Conservation (phyloP, 2,797 vertebrate species). For the Malurus splendens region DNA sequence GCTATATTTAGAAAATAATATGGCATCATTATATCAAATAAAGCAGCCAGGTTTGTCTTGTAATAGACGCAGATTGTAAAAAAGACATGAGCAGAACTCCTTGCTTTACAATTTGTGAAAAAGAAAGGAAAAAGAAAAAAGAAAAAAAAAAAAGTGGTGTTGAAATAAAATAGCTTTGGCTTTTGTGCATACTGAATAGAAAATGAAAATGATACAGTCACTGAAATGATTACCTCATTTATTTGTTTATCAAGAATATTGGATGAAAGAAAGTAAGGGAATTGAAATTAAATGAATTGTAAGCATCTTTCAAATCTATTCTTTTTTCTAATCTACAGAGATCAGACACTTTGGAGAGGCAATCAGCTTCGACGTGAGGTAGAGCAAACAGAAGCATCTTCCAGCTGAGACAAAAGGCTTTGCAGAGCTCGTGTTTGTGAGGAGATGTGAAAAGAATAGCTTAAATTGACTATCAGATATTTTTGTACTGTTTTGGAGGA, state of each 20-base stretch:
- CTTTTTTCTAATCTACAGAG: conserved; percentile 60
- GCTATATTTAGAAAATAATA: neutral
- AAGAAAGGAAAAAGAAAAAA: neutral
- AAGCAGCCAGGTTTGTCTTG: neutral
- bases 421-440: conserved; percentile 42
- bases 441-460: conserved; percentile 58
- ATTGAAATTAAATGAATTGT: conserved; percentile 66
- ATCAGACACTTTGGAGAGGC: conserved; percentile 68
- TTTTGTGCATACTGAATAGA: conserved; percentile 26
- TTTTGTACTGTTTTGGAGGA: conserved; percentile 49
- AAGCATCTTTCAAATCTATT: conserved; percentile 70
- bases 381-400: conserved; percentile 61
- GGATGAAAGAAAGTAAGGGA: conserved; percentile 58
- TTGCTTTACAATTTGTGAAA: neutral
- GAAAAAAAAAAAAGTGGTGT: neutral
- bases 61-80: neutral
- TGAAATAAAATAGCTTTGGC: conserved; percentile 16
- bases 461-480: conserved; percentile 64
- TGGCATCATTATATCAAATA: neutral
- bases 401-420: conserved; percentile 59
- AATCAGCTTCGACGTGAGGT: conserved; percentile 55
- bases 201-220: conserved; percentile 45
- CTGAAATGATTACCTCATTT: conserved; percentile 53
- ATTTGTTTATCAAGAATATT: conserved; percentile 59
- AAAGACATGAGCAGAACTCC: neutral